Base-by-base conservation (phyloP, 2,888 invertebrate species). In the Clostera curtula region DNA sequence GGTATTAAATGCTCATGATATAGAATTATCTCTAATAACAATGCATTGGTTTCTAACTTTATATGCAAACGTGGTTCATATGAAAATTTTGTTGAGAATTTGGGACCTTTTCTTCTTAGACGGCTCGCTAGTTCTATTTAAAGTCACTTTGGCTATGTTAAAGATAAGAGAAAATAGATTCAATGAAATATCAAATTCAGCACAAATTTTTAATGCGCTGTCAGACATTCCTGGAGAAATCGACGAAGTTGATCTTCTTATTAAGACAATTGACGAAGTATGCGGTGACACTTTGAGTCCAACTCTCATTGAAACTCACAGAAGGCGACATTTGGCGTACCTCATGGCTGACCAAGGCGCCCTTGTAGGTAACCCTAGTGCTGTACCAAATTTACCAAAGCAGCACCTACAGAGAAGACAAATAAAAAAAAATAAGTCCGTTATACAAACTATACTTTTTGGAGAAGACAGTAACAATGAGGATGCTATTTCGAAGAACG, bases 31-130 rank as follows among this genome's bases (percentile, higher is more conserved):
- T 27, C 85, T 99, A 27, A 97, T 99, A 55, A 96, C 97, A 9
- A 86, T 97, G 55, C 96, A 98, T 65, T 99, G 99, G 99, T 98
- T 98, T 73, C 85, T 99, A 25, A 98, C 98, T 2, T 74, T 98
- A 12, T 98, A 97, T 76, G 96, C 98, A 1, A 96, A 96, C 65
- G 97, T 98, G 25, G 95, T 98, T 2, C 96, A 97, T 57, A 96
- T 96, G 90, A 95, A 95, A 83, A 94, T 97, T 44, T 86, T 99
- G 35, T 84, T 88, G 5, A 87, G 98, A 42, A 89, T 98, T 44
- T 99, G 99, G 98, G 99, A 99, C 75, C 86, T 97, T 44, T 95
- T 99, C 71, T 97, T 98, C 73, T 92, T 95, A 56, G 96, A 97
- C 68, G 98, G 99, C 15, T 96, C 97, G 14, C 89, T 96, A 36